Conservation (phyloP, 1,140 invertebrate species). For the Akabosia matsudoensis region DNA sequence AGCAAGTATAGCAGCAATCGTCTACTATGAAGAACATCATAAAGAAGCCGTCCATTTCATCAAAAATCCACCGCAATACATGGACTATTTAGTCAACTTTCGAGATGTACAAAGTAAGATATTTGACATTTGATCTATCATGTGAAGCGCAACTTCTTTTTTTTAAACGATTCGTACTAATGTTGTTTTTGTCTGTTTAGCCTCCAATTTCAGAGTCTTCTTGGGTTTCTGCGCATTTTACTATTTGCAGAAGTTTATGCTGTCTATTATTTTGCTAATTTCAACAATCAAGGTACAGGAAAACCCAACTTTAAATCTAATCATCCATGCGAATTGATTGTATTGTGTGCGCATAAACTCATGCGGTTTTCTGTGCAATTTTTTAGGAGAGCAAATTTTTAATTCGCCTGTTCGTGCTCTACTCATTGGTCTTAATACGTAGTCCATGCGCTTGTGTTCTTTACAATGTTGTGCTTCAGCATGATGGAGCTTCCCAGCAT, state of each 20-base stretch:
- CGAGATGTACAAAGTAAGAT: neutral
- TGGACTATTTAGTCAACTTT: neutral
- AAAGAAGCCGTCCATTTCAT: neutral
- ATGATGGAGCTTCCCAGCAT: neutral
- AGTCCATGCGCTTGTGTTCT: neutral
- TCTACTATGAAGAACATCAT: neutral
- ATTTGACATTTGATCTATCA: neutral
- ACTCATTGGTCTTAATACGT: neutral
- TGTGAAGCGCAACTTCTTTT: too few relatives aligned
- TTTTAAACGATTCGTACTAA: too few relatives aligned
- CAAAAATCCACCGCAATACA: neutral
- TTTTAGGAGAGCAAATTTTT: constrained; percentile 11
- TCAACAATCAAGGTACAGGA: neutral
- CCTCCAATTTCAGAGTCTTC: too few relatives aligned
- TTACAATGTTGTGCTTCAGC: neutral
- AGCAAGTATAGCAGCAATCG: neutral
- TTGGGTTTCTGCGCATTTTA: neutral
- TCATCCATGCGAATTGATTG: neutral
- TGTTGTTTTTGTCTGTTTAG: too few relatives aligned
- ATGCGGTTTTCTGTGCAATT: neutral
- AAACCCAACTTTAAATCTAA: neutral
- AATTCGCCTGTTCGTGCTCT: neutral
- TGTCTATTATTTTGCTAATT: neutral
- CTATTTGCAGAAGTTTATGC: constrained; percentile 2
- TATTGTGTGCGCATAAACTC: neutral